phyloP scores from a whole-genome alignment of 2,888 invertebrate genomes.

The Entomobrya proxima region DNA sequence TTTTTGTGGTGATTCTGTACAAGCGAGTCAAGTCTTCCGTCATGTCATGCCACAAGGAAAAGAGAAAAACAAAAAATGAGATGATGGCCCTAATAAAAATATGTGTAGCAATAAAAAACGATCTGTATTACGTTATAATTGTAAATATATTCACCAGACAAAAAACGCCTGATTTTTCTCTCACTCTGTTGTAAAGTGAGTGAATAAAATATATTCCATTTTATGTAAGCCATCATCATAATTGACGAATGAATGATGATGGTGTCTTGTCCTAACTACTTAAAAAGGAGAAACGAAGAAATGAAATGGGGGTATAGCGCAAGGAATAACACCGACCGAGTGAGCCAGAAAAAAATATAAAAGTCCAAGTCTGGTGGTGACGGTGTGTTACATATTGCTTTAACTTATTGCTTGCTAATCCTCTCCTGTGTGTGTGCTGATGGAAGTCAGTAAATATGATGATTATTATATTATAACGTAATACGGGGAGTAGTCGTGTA shows the following conservation, averaged over 20 bases:
- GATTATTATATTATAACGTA: constrained; percentile 44
- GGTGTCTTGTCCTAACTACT: constrained; percentile 27
- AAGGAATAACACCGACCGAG: background rate
- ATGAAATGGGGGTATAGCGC: background rate
- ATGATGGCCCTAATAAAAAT: background rate
- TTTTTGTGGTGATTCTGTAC: background rate
- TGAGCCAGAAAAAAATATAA: background rate
- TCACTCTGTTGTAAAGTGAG: background rate
- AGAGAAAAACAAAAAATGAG: background rate
- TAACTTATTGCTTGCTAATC: constrained; percentile 55
- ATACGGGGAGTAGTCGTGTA: constrained; percentile 45
- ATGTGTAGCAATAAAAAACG: background rate
- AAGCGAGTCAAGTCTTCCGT: background rate
- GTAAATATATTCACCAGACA: background rate
- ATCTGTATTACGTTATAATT: background rate
- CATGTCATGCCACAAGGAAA: background rate
- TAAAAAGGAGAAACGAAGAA: constrained; percentile 27
- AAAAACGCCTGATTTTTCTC: background rate
- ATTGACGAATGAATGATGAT: constrained; percentile 63
- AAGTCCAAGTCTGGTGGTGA: background rate
- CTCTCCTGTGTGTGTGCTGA: constrained; percentile 23
- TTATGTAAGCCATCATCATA: constrained; percentile 41
- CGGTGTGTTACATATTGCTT: constrained; percentile 50
- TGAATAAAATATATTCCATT: constrained; percentile 12
- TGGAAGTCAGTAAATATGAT: constrained; percentile 33